phyloP scores from a whole-genome alignment of 2,113 vertebrate genomes.

The Anser brachyrhynchus region DNA sequence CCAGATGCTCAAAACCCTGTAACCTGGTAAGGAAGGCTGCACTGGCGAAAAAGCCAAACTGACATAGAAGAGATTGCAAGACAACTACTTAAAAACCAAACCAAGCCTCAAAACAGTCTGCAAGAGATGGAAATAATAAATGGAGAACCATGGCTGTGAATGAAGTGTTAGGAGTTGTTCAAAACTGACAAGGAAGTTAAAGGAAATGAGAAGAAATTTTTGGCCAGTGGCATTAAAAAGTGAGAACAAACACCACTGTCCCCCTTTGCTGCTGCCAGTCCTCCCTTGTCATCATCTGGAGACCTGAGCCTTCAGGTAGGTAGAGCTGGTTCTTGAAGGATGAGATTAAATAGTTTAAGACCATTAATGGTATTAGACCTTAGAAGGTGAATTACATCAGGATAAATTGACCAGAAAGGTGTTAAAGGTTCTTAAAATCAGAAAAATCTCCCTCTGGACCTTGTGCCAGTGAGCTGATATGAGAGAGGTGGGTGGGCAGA shows the following conservation, averaged over 20 bases:
- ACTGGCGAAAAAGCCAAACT: background rate
- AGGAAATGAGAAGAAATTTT: background rate
- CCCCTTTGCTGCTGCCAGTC: background rate
- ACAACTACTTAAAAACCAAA: background rate
- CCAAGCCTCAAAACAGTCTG: background rate
- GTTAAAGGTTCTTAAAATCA: background rate
- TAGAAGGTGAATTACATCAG: background rate
- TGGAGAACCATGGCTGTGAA: background rate
- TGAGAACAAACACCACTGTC: background rate
- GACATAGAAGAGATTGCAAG: background rate
- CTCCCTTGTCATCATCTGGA: background rate
- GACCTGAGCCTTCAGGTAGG: background rate
- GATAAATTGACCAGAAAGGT: background rate
- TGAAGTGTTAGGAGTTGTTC: background rate
- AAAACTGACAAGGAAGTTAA: background rate
- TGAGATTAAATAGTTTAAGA: background rate
- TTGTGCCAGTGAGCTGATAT: fast-evolving
- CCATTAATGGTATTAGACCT: background rate
- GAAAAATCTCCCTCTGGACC: background rate
- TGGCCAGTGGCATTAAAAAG: background rate
- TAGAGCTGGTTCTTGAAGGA: background rate
- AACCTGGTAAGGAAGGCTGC: background rate
- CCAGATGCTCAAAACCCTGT: background rate
- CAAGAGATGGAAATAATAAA: background rate
- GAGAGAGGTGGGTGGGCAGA: background rate